phyloP scores from a whole-genome alignment of 2,888 invertebrate genomes.

The Caenorhabditis macrosperma region DNA sequence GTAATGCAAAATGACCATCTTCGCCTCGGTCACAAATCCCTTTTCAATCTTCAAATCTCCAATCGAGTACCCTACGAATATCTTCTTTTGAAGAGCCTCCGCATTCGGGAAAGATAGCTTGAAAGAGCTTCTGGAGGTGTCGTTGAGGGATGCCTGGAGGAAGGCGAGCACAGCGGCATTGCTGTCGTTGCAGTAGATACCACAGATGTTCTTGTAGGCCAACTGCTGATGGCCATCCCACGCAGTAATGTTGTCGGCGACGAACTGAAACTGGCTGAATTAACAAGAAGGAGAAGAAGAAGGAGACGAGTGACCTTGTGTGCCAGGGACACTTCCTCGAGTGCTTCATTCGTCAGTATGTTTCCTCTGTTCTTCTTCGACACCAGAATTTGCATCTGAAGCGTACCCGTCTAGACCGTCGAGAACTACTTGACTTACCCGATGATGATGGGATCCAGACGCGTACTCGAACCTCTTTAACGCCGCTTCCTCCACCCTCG shows the following conservation, averaged over 20 bases:
- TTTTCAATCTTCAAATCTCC: slow-evolving; percentile 65
- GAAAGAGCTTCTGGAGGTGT: slow-evolving; percentile 48
- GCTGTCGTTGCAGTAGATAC: slow-evolving; percentile 78
- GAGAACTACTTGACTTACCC: slow-evolving; percentile 70
- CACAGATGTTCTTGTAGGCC: slow-evolving; percentile 75
- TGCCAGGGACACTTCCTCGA: slow-evolving; percentile 70
- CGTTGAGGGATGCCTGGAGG: slow-evolving; percentile 68
- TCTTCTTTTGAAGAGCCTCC: slow-evolving; percentile 67
- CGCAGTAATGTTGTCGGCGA: slow-evolving; percentile 67
- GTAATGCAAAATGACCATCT: slow-evolving; percentile 76
- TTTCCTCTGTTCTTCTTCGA: slow-evolving; percentile 74
- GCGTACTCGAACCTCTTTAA: slow-evolving; percentile 75
- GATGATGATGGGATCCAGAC: slow-evolving; percentile 75
- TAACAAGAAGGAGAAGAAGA: not conserved
- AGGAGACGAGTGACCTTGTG: slow-evolving; percentile 54
- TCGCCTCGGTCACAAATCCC: slow-evolving; percentile 62
- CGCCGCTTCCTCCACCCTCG: slow-evolving; percentile 74
- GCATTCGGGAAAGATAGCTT: slow-evolving; percentile 76
- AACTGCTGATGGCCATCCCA: slow-evolving; percentile 49
- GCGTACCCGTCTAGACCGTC: too few relatives aligned
- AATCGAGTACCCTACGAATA: slow-evolving; percentile 71
- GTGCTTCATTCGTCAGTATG: slow-evolving; percentile 64
- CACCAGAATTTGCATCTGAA: slow-evolving; percentile 78
- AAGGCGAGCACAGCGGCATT: slow-evolving; percentile 76
- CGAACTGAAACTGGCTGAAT: slow-evolving; percentile 43